Evolutionary conservation across 2,888 invertebrate genomes (phyloP), one percentile per base, ranked within the genome.

Genomic region (Linyphia triangularis): DNA sequence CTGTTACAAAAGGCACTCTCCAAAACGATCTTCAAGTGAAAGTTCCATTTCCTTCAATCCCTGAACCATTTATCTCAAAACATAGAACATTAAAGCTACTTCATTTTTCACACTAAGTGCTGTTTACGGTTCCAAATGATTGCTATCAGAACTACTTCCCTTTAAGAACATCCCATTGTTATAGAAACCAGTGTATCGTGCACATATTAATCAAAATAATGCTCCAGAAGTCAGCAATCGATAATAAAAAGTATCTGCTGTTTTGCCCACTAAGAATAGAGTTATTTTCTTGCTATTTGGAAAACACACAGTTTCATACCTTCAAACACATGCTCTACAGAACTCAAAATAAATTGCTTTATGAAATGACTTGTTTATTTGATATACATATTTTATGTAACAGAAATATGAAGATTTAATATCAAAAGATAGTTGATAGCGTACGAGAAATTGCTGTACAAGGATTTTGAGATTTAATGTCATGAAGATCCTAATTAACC

Each of bases 51-150:
- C 33, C 67, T 19, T 67, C 67, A 30, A 33, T 67, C 28, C 67
- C 16, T 33, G 9, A n/a, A 33, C 57, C 51, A 73, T 73, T 57
- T 73, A 51, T 73, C 73, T 73, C 22, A 4, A n/a, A 73, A 59
- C 59, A 57, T 19, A 2, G 30, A 57, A 73, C 57, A 28, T 26
- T 73, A 59, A 16, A 57, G 59, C 51, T 28, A 19, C 57, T 22
- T 28, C 73, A 73, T 73, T 73, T 73, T 73, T 73, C 73, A 73
- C 51, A 57, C 73, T 57, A 73, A 73, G 59, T 57, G 73, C 57
- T 73, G 73, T 73, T 73, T 73, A 73, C 51, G 57, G 73, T 59
- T 57, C 73, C 30, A 30, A 73, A 73, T 30, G 73, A 73, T 73
- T 73, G 73, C 59, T 73, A 73, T 73, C 73, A 19, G 57, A 57